phyloP scores from a whole-genome alignment of 2,888 invertebrate genomes.

The Scaeva pyrastri region DNA sequence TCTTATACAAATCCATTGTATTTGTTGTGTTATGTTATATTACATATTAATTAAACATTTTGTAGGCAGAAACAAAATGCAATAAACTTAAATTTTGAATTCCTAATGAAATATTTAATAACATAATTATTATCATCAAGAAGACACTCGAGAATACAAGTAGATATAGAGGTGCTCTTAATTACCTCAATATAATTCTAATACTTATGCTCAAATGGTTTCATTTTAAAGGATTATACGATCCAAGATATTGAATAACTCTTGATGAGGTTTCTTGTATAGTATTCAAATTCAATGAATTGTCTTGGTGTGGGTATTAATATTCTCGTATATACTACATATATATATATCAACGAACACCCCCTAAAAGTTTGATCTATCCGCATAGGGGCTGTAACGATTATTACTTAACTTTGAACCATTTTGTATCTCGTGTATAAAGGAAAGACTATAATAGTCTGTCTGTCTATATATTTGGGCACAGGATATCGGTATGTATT shows the following conservation, averaged over 20 bases:
- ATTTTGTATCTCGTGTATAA: slow-evolving; percentile 25
- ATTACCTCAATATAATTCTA: slow-evolving; percentile 7
- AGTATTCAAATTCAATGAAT: slow-evolving; percentile 2
- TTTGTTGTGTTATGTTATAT: too few relatives aligned
- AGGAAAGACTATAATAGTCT: slow-evolving; percentile 15
- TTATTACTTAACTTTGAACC: slow-evolving; percentile 37
- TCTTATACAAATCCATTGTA: too few relatives aligned
- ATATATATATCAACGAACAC: neutral
- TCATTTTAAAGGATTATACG: slow-evolving; percentile 22
- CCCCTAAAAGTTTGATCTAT: slow-evolving; percentile 28
- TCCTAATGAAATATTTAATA: neutral
- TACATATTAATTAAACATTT: too few relatives aligned
- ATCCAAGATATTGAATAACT: slow-evolving; percentile 4
- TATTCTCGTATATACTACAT: neutral
- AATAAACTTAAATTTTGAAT: neutral
- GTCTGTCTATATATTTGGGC: too few relatives aligned
- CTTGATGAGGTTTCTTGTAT: slow-evolving; percentile 10
- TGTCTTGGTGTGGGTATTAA: neutral
- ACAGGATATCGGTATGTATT: too few relatives aligned
- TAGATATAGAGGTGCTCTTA: too few relatives aligned
- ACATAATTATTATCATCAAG: too few relatives aligned
- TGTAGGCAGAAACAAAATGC: too few relatives aligned
- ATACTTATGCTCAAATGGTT: neutral
- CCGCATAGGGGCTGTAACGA: slow-evolving; percentile 30
- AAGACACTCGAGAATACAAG: too few relatives aligned